Evolutionary conservation across 2,113 vertebrate species (phyloP), one percentile per base, ranked within the genome.

Genomic region (Leptosomus discolor): DNA sequence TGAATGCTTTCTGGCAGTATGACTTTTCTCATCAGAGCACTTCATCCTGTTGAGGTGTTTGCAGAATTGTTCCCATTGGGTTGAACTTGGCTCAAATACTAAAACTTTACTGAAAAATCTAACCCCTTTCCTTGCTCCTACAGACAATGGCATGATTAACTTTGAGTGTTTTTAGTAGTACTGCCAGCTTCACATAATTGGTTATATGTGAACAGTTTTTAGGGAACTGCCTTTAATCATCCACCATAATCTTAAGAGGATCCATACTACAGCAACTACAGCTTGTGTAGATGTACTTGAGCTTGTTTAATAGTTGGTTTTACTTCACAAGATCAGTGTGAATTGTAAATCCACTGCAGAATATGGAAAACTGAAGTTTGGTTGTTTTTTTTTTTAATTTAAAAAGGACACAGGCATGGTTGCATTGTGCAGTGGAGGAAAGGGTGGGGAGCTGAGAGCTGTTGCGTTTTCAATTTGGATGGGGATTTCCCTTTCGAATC

Each of bases 141-240:
- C 11, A 48, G 57, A 15, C 6, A 69, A 65, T 0, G 0, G 53
- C 64, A 8, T n/a, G 5, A 57, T 39, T 23, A 15, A 61, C 45
- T 86, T 68, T n/a, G 6, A 9, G 27, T 57, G 5, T 0, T 51
- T 85, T 48, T 24, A 57, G 12, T 65, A 43, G 30, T 65, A 7
- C 9, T 79, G 8, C 1, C 4, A 56, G 23, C 36, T 83, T 71
- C 15, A 82, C 75, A 63, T 32, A 12, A 53, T 61, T 41, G 36
- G 7, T 24, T 77, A 3, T 39, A 3, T 21, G 11, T 15, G 16
- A 73, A 0, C 4, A 9, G 23, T 83, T 68, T 27, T 45, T 43
- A 45, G 41, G 24, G 36, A 36, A 45, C 7, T 74, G 11, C 8
- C 20, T 81, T 53, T 56, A 30, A 32, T 57, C 8, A 36, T 19